These are phyloP conservation scores for Coelogynopora nodosa DNA, from an alignment of 2,888 invertebrate genomes.

Conservation along the genomic window DNA sequence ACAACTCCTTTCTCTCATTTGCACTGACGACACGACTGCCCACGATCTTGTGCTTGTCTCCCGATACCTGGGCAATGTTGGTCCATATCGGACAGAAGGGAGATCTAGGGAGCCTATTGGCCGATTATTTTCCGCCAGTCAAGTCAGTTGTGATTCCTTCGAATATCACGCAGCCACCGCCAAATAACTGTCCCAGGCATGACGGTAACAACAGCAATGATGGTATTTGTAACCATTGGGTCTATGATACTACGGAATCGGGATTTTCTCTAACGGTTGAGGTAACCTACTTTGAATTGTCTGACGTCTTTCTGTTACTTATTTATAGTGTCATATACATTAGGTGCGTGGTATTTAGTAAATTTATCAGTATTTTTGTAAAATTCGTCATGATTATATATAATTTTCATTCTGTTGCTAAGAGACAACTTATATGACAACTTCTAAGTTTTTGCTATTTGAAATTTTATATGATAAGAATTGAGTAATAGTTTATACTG, in stretches of 20 bases:
- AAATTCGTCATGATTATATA: no score
- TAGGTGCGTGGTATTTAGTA: no score
- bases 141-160: not conserved
- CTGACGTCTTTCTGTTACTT: no score
- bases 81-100: not conserved
- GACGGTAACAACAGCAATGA: not conserved
- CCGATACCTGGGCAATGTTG: not conserved
- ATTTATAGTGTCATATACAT: no score
- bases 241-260: not conserved
- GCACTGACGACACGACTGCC: not conserved
- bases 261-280: not conserved
- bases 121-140: not conserved
- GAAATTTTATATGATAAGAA: no score
- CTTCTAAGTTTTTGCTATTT: no score
- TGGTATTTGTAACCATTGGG: not conserved
- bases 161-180: not conserved
- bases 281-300: no score
- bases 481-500: no score
- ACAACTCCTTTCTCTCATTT: not conserved
- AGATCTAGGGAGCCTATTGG: not conserved
- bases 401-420: no score
- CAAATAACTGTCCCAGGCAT: not conserved
- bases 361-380: no score
- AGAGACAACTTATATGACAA: no score
- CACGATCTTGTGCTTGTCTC: not conserved